These are phyloP conservation scores for Phaethornis superciliosus DNA, from an alignment of 2,113 vertebrate genomes.

Conservation along the genomic window DNA sequence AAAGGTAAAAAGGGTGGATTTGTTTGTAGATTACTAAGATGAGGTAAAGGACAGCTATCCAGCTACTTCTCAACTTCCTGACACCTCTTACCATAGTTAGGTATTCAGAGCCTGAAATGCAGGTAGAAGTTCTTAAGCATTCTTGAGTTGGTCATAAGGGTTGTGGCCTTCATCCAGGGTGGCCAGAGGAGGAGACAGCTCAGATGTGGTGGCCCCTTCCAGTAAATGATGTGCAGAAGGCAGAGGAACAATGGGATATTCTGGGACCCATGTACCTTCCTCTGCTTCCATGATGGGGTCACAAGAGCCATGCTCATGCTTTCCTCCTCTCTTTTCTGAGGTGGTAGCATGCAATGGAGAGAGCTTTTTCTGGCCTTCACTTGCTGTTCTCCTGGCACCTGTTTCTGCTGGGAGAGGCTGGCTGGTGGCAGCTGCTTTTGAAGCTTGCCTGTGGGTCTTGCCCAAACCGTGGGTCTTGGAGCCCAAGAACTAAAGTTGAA, in stretches of 20 bases:
- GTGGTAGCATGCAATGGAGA: background rate
- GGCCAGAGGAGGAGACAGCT: background rate
- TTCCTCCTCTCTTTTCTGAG: background rate
- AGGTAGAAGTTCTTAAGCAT: background rate
- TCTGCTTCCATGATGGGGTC: background rate
- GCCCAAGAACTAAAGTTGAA: background rate
- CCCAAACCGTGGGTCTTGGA: background rate
- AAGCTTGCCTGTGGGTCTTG: background rate
- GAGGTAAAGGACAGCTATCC: background rate
- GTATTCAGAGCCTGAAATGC: background rate
- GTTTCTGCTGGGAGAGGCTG: background rate
- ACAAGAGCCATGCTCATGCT: background rate
- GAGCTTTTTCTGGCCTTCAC: background rate
- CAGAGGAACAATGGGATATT: background rate
- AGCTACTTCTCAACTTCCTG: background rate
- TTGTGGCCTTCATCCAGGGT: background rate
- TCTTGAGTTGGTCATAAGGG: accelerated
- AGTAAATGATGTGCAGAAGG: background rate
- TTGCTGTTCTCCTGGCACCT: background rate
- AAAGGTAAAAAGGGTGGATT: background rate
- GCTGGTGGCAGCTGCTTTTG: background rate
- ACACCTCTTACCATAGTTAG: background rate
- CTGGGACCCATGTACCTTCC: background rate
- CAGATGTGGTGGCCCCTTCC: background rate
- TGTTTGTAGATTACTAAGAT: background rate